Conservation (phyloP, 1,140 invertebrate genomes). For the Procambarus virginalis region DNA sequence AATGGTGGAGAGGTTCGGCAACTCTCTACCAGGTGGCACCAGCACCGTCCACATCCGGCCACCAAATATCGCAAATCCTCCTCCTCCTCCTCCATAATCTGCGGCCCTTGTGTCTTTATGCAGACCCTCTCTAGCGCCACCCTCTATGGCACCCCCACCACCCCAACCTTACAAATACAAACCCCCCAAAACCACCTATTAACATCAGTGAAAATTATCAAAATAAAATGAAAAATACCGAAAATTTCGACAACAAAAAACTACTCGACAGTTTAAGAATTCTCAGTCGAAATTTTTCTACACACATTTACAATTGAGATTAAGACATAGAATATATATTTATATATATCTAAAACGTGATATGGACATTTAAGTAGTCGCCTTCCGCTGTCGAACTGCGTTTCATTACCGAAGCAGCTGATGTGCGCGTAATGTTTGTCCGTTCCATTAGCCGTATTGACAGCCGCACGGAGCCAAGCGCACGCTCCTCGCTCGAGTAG, state of each 20-base stretch:
- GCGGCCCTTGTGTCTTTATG: slow-evolving; percentile 13
- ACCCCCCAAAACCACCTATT: no score
- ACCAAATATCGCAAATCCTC: slow-evolving; percentile 29
- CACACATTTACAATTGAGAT: no score
- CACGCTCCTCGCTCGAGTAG: slow-evolving; percentile 39
- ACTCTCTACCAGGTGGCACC: slow-evolving; percentile 35
- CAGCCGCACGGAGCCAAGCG: slow-evolving; percentile 4
- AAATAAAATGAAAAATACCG: no score
- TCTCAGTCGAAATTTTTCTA: no score
- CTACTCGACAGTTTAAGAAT: no score
- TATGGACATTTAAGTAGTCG: background rate
- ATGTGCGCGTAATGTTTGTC: slow-evolving; percentile 30
- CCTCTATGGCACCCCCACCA: no score
- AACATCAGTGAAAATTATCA: no score
- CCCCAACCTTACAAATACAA: no score
- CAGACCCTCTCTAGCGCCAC: background rate
- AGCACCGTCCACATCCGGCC: background rate
- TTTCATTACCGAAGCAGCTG: slow-evolving; percentile 54
- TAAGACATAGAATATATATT: no score
- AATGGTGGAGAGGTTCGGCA: slow-evolving; percentile 10
- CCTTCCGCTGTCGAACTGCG: background rate
- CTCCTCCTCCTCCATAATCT: slow-evolving; percentile 12
- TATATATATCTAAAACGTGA: no score
- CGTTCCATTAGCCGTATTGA: slow-evolving; percentile 45
- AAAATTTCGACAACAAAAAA: no score